phyloP scores from a whole-genome alignment of 2,797 vertebrate genomes.

The Helostoma temminkii region DNA sequence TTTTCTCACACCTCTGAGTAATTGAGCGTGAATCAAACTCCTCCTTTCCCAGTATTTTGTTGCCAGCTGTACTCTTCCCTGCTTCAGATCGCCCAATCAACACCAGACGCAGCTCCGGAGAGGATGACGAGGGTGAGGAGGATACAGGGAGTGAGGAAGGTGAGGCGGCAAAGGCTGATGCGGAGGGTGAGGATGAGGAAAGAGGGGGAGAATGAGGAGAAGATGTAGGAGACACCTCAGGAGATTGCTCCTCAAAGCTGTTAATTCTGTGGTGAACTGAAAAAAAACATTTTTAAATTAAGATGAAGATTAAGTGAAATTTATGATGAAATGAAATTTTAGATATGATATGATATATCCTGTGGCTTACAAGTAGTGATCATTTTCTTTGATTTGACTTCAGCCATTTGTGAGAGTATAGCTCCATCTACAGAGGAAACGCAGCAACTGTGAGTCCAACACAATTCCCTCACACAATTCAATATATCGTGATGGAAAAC shows the following conservation, averaged over 20 bases:
- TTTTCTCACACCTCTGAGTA: slow-evolving; percentile 79
- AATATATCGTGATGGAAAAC: background rate
- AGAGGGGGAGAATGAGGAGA: slow-evolving; percentile 31
- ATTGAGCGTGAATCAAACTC: slow-evolving; percentile 65
- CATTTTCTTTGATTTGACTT: slow-evolving; percentile 43
- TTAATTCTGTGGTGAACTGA: slow-evolving; percentile 76
- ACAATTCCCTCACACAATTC: background rate
- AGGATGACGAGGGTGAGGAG: slow-evolving; percentile 7
- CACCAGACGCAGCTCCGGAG: slow-evolving; percentile 80
- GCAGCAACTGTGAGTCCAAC: background rate
- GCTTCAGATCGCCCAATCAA: slow-evolving; percentile 79
- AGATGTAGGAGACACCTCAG: slow-evolving; percentile 41
- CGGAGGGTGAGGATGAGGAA: slow-evolving; percentile 10
- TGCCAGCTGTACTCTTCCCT: slow-evolving; percentile 83
- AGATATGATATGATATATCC: background rate
- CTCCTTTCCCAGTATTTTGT: slow-evolving; percentile 75
- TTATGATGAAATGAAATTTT: too few relatives aligned
- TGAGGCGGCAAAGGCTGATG: slow-evolving; percentile 23
- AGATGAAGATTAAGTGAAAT: too few relatives aligned
- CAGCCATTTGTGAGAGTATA: slow-evolving; percentile 76
- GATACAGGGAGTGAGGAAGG: background rate
- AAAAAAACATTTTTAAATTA: too few relatives aligned
- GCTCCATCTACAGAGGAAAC: slow-evolving; percentile 78
- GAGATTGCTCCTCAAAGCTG: slow-evolving; percentile 61
- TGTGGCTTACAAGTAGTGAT: slow-evolving; percentile 73